Percentiles rank a stretch among this genome's conserved stretches.
phyloP scores from a whole-genome alignment of 2,888 invertebrate genomes.

The Ecdyonurus torrentis region DNA sequence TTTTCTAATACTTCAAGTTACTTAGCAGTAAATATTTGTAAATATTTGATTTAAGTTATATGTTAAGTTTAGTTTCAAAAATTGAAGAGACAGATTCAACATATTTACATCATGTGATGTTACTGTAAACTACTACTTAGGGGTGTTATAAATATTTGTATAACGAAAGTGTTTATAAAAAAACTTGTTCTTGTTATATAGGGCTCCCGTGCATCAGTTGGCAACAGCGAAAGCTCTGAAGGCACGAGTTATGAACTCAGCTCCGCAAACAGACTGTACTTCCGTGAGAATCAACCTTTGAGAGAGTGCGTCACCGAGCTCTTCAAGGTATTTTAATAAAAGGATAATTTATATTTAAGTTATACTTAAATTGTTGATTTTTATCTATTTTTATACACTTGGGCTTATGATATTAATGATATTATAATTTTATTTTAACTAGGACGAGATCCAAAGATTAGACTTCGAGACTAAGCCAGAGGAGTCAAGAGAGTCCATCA shows the following conservation, averaged over 20 bases:
- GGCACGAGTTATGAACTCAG: slow-evolving; percentile 44
- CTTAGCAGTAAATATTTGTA: too few relatives aligned
- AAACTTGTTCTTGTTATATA: too few relatives aligned
- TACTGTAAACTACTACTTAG: too few relatives aligned
- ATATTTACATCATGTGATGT: too few relatives aligned
- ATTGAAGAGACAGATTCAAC: too few relatives aligned
- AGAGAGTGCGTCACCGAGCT: slow-evolving; percentile 48
- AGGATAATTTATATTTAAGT: neutral
- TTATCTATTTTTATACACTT: neutral
- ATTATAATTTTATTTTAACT: neutral
- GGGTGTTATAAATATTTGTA: too few relatives aligned
- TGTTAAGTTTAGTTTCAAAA: too few relatives aligned
- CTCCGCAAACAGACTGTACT: slow-evolving; percentile 62
- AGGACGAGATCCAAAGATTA: slow-evolving; percentile 20
- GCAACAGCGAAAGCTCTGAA: neutral
- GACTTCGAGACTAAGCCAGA: slow-evolving; percentile 47
- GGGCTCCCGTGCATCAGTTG: neutral
- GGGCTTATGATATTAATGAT: neutral
- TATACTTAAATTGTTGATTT: neutral
- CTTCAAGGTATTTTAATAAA: slow-evolving; percentile 25
- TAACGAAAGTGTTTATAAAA: too few relatives aligned
- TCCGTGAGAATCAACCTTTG: slow-evolving; percentile 36
- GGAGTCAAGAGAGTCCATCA: slow-evolving; percentile 43
- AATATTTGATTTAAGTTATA: too few relatives aligned
- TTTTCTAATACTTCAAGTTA: too few relatives aligned